Base-by-base conservation (phyloP, 1,140 invertebrate genomes). In the Alviniconcha marisindica region DNA sequence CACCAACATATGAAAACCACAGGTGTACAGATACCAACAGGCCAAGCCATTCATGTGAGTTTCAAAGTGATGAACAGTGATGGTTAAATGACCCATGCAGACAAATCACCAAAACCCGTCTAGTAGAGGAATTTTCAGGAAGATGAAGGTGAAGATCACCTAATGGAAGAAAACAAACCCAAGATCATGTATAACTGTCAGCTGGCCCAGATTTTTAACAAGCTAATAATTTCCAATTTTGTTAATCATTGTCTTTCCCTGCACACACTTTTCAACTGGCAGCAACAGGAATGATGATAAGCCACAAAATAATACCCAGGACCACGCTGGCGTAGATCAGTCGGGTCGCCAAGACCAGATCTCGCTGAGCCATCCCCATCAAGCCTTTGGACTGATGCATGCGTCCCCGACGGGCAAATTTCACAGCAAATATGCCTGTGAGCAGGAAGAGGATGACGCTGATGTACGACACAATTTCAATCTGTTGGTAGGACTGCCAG, bases 311-410 rank as follows among this genome's bases (percentile, higher is more conserved):
- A 40, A 89, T 40, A 1, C 91, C 91, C 38, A 87, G 56, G 0
- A n/a, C 86, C 73, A 91, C 63, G 63, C 89, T 89, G 7, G 85
- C 83, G 76, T 92, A 92, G 60, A 91, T 90, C 15, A 87, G 81
- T 28, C 87, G 85, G 7, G 88, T 88, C 2, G 91, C 89, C 42
- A 84, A 66, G 44, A 83, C 87, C 36, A 88, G 82, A 83, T 90
- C 87, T 77, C 87, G 88, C 85, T 92, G 90, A n/a, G 90, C 90
- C 74, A 92, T 85, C 21, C 90, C 91, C 86, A 91, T 89, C 63
- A 92, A 74, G 5, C 91, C 91, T 81, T 92, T 92, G 28, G 87
- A 87, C 48, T 91, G 87, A 28, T 91, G 89, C n/a, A 85, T 83
- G 77, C 87, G 88, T 2, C 89, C 90, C 40, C 88, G 85, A 77